phyloP scores from a whole-genome alignment of 1,140 invertebrate species.

The Matsumurasca onukii region DNA sequence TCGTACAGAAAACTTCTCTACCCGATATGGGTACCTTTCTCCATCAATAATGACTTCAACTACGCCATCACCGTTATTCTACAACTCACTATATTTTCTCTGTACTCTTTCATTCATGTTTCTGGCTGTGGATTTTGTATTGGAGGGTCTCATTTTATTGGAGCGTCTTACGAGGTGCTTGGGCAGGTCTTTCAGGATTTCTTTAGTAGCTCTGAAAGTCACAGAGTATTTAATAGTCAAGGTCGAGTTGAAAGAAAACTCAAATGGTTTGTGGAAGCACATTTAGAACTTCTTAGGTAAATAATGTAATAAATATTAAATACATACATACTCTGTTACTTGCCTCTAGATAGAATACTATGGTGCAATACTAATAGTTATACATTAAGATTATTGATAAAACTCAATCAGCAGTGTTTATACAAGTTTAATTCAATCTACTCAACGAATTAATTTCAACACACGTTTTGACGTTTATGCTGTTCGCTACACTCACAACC shows the following conservation, averaged over 20 bases:
- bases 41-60: neutral
- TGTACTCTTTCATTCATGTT: neutral
- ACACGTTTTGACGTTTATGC: too few species aligned
- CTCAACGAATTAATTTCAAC: too few species aligned
- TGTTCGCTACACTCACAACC: too few species aligned
- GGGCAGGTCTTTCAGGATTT: neutral
- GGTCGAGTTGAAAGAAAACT: neutral
- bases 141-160: conserved; percentile 17
- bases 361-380: too few species aligned
- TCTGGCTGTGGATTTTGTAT: conserved; percentile 1
- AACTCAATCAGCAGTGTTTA: too few species aligned
- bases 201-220: neutral
- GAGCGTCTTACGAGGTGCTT: neutral
- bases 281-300: neutral
- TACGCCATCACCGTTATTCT: neutral
- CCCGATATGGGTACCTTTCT: neutral
- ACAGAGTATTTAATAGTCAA: neutral
- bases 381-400: too few species aligned
- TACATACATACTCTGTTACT: too few species aligned
- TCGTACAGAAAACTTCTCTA: conserved; percentile 7
- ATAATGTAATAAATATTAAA: too few species aligned
- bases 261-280: neutral
- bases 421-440: too few species aligned
- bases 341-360: too few species aligned
- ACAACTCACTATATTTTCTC: neutral